A percentile compares a stretch with the other conserved stretches of the same genome.
These are phyloP conservation scores for Oscheius sp. DNA, from an alignment of 2,888 invertebrate genomes.

Conservation along the genomic window DNA sequence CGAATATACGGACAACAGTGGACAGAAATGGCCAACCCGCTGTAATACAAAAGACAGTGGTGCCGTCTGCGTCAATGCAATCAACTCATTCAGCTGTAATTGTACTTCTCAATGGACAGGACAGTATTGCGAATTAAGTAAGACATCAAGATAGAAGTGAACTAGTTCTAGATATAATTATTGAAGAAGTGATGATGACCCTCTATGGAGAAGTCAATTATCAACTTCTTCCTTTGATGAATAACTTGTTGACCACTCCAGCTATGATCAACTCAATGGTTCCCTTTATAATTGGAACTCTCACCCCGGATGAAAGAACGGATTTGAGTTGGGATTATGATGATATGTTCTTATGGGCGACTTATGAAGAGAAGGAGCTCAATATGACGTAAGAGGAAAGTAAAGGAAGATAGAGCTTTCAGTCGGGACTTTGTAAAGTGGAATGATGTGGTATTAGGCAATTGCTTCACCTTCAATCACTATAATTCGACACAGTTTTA, in stretches of 20 bases:
- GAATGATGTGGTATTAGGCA: slow-evolving; percentile 54
- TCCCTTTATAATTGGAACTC: slow-evolving; percentile 48
- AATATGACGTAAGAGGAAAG: slow-evolving; percentile 37
- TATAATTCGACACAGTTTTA: slow-evolving; percentile 35
- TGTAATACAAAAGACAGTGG: slow-evolving; percentile 20
- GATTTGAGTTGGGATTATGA: slow-evolving; percentile 47
- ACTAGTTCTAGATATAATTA: slow-evolving; percentile 35
- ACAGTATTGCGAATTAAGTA: slow-evolving; percentile 39
- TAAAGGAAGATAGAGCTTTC: not conserved
- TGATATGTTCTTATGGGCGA: slow-evolving; percentile 53
- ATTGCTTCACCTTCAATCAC: slow-evolving; percentile 59
- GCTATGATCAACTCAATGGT: slow-evolving; percentile 52
- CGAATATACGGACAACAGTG: not conserved
- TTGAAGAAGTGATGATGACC: slow-evolving; percentile 38
- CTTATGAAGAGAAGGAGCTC: slow-evolving; percentile 51
- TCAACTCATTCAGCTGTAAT: slow-evolving; percentile 36
- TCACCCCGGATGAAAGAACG: slow-evolving; percentile 28
- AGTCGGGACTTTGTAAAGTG: slow-evolving; percentile 43
- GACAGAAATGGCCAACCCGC: not conserved
- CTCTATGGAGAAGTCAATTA: slow-evolving; percentile 43
- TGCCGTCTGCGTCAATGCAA: slow-evolving; percentile 16
- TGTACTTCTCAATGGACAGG: slow-evolving; percentile 47
- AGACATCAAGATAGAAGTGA: not conserved
- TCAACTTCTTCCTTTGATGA: slow-evolving; percentile 41
- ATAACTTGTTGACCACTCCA: slow-evolving; percentile 49